Evolutionary conservation across 2,888 invertebrate species (phyloP), one percentile per base, ranked within the genome.

Genomic region (Diadromus collaris): DNA sequence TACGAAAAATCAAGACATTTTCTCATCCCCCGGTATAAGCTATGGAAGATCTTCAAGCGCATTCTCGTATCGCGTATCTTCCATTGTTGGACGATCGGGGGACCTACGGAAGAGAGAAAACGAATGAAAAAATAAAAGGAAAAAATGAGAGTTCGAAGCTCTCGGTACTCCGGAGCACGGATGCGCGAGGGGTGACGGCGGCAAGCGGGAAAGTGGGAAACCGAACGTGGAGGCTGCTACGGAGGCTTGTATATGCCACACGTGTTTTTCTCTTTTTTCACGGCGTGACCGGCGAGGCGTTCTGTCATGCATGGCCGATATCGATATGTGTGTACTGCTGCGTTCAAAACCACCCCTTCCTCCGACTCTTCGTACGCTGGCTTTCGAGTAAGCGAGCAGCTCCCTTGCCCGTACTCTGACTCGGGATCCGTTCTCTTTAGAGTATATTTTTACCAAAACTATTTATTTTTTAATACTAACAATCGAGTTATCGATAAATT

Each of bases 261-360:
- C 29, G 76, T 77, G 76, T 75, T 77, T 85, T 87, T 81, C 86
- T 89, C 88, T 85, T 89, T 89, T 90, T 90, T 90, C 86, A 81
- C 85, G 87, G 87, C 88, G 88, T 89, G 90, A 84, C 89, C 89
- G 88, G 89, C 87, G 87, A 89, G 89, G 89, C 90, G 89, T 90
- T 85, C 84, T 86, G 85, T 86, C 87, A 88, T 89, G 90, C 89
- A 89, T 89, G 88, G 87, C 86, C 87, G 89, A 89, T 89, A 87
- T 84, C 89, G 88, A 90, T 90, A 89, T 85, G 88, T 86, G 86
- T 88, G 85, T 83, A 87, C 86, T 85, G 81, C 85, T 83, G 83
- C 82, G 81, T 86, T 85, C 87, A 2, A 27, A 86, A 85, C 83
- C 84, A 85, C 83, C 84, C 71, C 60, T 70, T 76, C 72, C 72